phyloP scores from a whole-genome alignment of 2,113 vertebrate genomes.

The Barnardius zonarius region DNA sequence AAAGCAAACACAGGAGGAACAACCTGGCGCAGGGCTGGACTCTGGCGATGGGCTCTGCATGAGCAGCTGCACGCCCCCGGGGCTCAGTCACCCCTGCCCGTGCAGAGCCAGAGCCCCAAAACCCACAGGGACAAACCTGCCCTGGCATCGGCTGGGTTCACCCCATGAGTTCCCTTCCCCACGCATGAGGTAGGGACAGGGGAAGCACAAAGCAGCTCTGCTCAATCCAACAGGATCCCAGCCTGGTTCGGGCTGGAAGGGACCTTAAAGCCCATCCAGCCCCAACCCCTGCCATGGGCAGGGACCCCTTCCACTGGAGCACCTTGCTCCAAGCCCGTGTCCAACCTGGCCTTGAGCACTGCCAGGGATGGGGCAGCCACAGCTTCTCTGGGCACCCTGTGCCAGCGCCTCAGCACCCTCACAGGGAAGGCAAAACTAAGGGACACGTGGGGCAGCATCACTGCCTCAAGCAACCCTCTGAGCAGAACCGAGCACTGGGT shows the following conservation, averaged over 20 bases:
- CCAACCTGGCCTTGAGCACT: too few relatives aligned
- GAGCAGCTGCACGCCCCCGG: accelerated
- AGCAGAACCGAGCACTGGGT: background rate
- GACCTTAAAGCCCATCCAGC: background rate
- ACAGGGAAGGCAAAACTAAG: background rate
- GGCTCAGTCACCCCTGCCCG: background rate
- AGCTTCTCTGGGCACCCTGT: background rate
- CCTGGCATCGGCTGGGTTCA: background rate
- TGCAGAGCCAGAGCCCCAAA: background rate
- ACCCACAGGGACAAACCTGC: background rate
- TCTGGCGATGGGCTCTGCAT: background rate
- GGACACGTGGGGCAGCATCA: accelerated
- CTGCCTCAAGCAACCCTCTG: background rate
- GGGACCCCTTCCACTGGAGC: background rate
- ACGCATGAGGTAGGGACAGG: accelerated
- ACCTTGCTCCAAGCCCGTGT: too few relatives aligned
- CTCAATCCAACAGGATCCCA: background rate
- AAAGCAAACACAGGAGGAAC: background rate
- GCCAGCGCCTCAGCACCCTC: background rate
- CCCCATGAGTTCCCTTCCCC: background rate
- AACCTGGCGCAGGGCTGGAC: background rate
- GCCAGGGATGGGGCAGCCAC: background rate
- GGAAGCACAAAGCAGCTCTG: background rate
- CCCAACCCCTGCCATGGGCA: background rate
- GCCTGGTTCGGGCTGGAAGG: background rate